Evolutionary conservation across 2,113 vertebrate genomes (phyloP).

Genomic region (Desmodus rotundus): DNA sequence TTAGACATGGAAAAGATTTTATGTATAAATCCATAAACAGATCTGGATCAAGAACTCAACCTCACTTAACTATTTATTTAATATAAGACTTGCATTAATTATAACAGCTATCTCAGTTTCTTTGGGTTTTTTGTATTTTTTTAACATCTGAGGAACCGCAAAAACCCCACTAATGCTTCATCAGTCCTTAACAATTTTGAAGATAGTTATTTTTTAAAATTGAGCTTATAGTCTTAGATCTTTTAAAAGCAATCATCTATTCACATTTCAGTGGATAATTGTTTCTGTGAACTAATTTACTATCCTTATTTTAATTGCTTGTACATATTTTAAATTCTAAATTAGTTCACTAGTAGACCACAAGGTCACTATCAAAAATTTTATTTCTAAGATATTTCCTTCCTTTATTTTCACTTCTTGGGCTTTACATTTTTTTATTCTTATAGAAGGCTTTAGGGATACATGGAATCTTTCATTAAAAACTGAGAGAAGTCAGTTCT

Average conservation of each 20-base stretch:
- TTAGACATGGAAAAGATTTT: background rate
- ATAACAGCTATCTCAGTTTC: background rate
- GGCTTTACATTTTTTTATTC: background rate
- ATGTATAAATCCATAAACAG: slow-evolving; percentile 19
- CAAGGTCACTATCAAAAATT: background rate
- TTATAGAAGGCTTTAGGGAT: background rate
- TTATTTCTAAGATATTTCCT: background rate
- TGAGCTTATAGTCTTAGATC: background rate
- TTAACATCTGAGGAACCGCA: background rate
- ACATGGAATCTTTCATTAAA: background rate
- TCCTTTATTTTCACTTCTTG: background rate
- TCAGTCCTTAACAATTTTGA: background rate
- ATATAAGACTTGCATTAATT: background rate
- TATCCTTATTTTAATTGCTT: background rate
- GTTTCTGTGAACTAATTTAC: slow-evolving; percentile 9
- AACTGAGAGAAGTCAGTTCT: background rate
- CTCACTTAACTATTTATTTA: background rate
- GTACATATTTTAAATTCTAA: slow-evolving; percentile 4
- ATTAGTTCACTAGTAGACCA: background rate
- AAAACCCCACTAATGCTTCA: background rate
- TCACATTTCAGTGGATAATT: background rate
- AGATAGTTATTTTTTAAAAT: slow-evolving; percentile 12
- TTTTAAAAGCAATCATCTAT: slow-evolving; percentile 10
- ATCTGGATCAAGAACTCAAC: background rate
- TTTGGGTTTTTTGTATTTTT: background rate